Evolutionary conservation across 1,140 invertebrate genomes (phyloP).

Genomic region (Pectinophora gossypiella): DNA sequence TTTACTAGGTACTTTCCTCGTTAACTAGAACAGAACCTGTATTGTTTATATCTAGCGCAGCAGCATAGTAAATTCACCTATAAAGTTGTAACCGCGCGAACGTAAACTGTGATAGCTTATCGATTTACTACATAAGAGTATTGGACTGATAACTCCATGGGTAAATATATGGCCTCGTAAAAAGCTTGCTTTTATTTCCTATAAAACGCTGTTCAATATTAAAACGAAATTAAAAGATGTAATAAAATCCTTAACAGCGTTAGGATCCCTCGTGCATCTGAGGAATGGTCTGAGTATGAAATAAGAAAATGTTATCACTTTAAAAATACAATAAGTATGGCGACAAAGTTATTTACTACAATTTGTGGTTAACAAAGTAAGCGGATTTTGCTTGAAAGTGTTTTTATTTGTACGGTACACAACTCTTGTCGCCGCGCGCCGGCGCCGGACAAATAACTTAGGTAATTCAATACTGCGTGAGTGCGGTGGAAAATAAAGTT

Average conservation of each 20-base stretch:
- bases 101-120: conserved; percentile 16
- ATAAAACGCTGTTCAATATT: conserved; percentile 38
- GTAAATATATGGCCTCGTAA: conserved; percentile 41
- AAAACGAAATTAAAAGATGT: not conserved
- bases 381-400: not conserved
- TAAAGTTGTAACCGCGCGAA: not conserved
- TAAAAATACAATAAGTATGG: not conserved
- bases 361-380: not conserved
- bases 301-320: not conserved
- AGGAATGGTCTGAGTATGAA: not conserved
- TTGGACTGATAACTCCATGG: conserved; percentile 24
- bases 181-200: conserved; percentile 33
- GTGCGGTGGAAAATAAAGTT: not conserved
- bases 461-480: not conserved
- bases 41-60: too few relatives aligned
- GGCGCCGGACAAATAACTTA: not conserved
- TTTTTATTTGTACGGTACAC: not conserved
- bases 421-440: not conserved
- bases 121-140: conserved; percentile 24
- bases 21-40: too few relatives aligned
- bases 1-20: too few relatives aligned
- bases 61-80: too few relatives aligned
- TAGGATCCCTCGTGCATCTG: not conserved
- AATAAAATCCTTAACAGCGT: not conserved
- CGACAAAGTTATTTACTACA: not conserved